Percentiles rank a stretch among this genome's conserved stretches.
phyloP scores from a whole-genome alignment of 2,888 invertebrate genomes.

The Himalopsyche kuldschensis region DNA sequence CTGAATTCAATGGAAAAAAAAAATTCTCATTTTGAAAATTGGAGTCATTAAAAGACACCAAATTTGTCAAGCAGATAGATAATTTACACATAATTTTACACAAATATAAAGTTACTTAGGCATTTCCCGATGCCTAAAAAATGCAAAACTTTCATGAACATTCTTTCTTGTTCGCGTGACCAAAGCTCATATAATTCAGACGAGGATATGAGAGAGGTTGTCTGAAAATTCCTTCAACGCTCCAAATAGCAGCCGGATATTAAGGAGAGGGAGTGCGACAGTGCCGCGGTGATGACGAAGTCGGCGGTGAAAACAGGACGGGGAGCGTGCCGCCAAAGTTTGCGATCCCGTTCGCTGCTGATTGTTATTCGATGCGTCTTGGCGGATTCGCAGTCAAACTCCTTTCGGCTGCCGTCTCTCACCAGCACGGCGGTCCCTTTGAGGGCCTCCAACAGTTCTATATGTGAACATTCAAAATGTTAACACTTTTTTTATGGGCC shows the following conservation, averaged over 20 bases:
- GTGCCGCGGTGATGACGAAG: not conserved
- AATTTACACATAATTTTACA: too few relatives aligned
- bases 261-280: not conserved
- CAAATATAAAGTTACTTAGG: too few relatives aligned
- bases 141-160: too few relatives aligned
- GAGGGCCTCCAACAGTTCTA: not conserved
- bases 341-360: conserved; percentile 11
- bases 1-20: too few relatives aligned
- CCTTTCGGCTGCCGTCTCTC: conserved; percentile 8
- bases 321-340: conserved; percentile 14
- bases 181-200: too few relatives aligned
- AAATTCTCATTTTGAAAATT: too few relatives aligned
- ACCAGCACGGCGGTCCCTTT: conserved; percentile 15
- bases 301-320: conserved; percentile 9
- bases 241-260: not conserved
- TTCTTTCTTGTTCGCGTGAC: too few relatives aligned
- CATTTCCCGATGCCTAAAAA: too few relatives aligned
- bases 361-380: conserved; percentile 5
- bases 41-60: too few relatives aligned
- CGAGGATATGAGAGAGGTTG: too few relatives aligned
- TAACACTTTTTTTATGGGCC: too few relatives aligned
- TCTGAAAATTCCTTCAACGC: not conserved
- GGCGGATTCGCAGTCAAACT: not conserved
- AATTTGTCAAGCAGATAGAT: too few relatives aligned
- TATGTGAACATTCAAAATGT: not conserved